Evolutionary conservation across 2,888 invertebrate genomes (phyloP).

Genomic region (Fragum fragum): DNA sequence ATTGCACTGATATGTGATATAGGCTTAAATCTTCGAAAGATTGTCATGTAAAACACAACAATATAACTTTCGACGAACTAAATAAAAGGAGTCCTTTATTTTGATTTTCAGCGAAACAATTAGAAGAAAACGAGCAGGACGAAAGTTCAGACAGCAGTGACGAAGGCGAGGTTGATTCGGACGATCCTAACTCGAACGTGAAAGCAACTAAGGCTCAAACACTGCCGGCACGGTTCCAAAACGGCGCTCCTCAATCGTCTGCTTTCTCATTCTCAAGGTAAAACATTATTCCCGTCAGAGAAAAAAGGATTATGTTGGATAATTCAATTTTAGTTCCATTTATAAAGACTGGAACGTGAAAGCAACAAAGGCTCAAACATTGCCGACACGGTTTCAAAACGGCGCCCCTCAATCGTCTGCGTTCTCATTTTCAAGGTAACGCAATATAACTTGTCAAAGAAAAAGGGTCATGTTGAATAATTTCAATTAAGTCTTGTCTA

Average conservation of each 20-base stretch:
- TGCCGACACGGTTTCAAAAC: background rate
- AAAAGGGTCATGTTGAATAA: no score
- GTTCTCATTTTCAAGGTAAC: slow-evolving; percentile 31
- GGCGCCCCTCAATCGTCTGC: background rate
- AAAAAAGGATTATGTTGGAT: no score
- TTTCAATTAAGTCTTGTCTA: no score
- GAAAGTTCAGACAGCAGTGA: slow-evolving; percentile 78
- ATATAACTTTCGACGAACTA: no score
- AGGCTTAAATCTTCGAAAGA: no score
- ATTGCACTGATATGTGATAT: no score
- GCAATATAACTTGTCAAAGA: no score
- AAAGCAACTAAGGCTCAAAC: slow-evolving; percentile 8
- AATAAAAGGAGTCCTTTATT: no score
- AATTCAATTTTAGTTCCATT: no score
- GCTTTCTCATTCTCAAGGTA: slow-evolving; percentile 33
- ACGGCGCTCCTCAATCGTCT: background rate
- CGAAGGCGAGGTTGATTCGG: slow-evolving; percentile 71
- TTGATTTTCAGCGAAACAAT: slow-evolving; percentile 65
- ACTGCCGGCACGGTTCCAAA: background rate
- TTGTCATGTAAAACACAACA: no score
- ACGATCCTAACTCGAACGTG: background rate
- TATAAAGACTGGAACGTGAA: background rate
- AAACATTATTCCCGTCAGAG: no score
- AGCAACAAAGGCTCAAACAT: slow-evolving; percentile 6
- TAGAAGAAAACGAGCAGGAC: slow-evolving; percentile 74